Conservation (phyloP, 2,888 invertebrate genomes). For the Tridacna crocea region DNA sequence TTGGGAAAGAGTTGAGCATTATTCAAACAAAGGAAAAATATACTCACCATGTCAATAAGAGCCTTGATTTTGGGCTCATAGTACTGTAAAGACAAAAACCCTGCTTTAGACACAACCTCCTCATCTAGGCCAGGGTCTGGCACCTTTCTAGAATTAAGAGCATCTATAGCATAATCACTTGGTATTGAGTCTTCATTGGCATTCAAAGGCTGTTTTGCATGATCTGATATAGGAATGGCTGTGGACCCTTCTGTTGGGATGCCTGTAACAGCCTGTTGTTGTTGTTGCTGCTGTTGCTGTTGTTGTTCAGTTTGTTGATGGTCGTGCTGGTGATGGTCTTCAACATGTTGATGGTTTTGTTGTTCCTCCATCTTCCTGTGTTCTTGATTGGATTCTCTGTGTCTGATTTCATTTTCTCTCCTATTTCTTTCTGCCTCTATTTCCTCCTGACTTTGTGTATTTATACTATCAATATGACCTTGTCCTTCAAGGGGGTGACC, state of each 20-base stretch:
- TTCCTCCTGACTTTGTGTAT: not conserved
- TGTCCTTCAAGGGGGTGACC: constrained; percentile 20
- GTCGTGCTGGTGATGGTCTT: not conserved
- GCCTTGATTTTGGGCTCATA: constrained; percentile 57
- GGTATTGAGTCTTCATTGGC: not conserved
- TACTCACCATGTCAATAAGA: constrained; percentile 62
- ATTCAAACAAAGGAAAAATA: not conserved
- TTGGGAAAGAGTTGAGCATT: too few species aligned
- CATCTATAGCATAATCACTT: constrained; percentile 39
- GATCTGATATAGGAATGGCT: not conserved
- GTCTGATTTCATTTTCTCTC: constrained; percentile 10
- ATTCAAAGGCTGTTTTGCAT: not conserved
- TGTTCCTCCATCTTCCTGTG: not conserved
- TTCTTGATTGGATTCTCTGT: constrained; percentile 11
- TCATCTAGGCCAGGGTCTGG: constrained; percentile 65
- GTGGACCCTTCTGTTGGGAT: not conserved
- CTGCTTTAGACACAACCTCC: constrained; percentile 47
- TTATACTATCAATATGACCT: not conserved
- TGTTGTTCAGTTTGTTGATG: not conserved
- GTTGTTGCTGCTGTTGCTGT: not conserved
- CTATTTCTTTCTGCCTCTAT: not conserved
- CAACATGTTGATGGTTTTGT: not conserved
- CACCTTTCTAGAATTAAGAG: constrained; percentile 55
- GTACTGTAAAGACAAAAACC: constrained; percentile 44
- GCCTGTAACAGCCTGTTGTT: not conserved